A percentile compares a stretch with the other conserved stretches of the same genome.
These are phyloP conservation scores for Galerucella pusilla DNA, from an alignment of 2,888 invertebrate species.

Conservation along the genomic window DNA sequence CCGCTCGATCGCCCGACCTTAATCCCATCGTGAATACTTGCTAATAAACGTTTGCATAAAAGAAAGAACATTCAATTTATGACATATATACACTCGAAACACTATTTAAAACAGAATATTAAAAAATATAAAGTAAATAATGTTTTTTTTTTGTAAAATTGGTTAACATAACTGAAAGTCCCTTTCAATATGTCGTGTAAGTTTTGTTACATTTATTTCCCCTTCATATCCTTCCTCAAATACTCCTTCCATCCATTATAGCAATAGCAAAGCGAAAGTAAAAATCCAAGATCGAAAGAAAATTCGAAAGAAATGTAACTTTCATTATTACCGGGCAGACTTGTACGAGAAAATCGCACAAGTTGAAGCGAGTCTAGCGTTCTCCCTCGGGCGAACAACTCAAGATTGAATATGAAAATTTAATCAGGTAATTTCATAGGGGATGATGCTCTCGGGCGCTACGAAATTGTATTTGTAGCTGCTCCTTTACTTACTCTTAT, in stretches of 20 bases:
- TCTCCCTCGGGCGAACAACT: constrained; percentile 73
- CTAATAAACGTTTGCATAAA: too few species aligned
- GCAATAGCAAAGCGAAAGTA: constrained; percentile 27
- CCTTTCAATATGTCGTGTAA: not conserved
- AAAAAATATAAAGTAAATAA: too few species aligned
- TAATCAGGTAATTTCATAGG: constrained; percentile 79
- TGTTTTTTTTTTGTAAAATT: too few species aligned
- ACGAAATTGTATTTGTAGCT: constrained; percentile 58
- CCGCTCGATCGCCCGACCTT: too few species aligned
- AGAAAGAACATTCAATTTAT: too few species aligned
- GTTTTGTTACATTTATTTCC: not conserved
- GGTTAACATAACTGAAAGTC: too few species aligned
- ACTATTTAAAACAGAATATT: too few species aligned
- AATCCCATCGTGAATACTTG: too few species aligned
- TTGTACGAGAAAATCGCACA: constrained; percentile 49
- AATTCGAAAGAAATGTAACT: constrained; percentile 38
- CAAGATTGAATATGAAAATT: constrained; percentile 86
- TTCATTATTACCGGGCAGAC: constrained; percentile 41
- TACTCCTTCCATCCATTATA: constrained; percentile 20
- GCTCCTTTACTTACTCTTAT: constrained; percentile 52
- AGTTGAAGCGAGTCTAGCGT: constrained; percentile 55
- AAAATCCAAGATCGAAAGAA: constrained; percentile 30
- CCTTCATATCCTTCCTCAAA: constrained; percentile 27
- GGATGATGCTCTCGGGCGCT: constrained; percentile 63
- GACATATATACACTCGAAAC: too few species aligned